Base-by-base conservation (phyloP, 2,797 vertebrate genomes). In the Urocyon cinereoargenteus region DNA sequence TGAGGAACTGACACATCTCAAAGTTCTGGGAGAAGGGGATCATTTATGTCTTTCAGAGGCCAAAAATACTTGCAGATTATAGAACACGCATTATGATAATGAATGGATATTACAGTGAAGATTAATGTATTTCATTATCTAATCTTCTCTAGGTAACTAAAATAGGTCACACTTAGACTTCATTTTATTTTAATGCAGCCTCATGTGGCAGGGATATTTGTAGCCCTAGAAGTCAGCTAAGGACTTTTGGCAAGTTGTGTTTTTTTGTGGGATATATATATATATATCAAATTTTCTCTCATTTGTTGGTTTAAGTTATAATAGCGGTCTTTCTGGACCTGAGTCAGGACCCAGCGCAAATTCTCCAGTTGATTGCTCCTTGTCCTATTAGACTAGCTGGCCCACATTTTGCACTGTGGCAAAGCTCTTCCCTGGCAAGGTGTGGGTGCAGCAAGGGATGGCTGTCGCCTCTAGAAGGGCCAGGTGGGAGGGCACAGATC, bases 111-210 rank as follows among this genome's bases (percentile, higher is more conserved):
- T 90, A 34, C 45, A 36, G 51, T 59, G 72, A 94, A 93, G 94
- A 97, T 86, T 90, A 97, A 94, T 94, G 62, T 72, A 82, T 85
- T 96, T 96, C 85, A 93, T 96, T 97, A 83, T 78, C 86, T 96
- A 61, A 86, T 92, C 91, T 92, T 97, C 49, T 86, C 70, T 94
- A 90, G 86, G 78, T 91, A 90, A 62, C 91, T 77, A 88, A 96
- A 97, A 91, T 94, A 92, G 95, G 90, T 90, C 91, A 97, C 70
- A 40, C 95, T 97, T 94, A 90, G 90, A 88, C 86, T 78, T 91
- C 87, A 95, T 97, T 49, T 81, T 93, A 90, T 70, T 96, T 90
- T 90, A 91, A 86, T 62, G 61, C 57, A 79, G 49, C 61, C 72
- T 94, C 64, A 53, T 11, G 3, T 96, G 82, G 49, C 86, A 88